phyloP scores from a whole-genome alignment of 2,888 invertebrate species.

The Orchestes rusci region DNA sequence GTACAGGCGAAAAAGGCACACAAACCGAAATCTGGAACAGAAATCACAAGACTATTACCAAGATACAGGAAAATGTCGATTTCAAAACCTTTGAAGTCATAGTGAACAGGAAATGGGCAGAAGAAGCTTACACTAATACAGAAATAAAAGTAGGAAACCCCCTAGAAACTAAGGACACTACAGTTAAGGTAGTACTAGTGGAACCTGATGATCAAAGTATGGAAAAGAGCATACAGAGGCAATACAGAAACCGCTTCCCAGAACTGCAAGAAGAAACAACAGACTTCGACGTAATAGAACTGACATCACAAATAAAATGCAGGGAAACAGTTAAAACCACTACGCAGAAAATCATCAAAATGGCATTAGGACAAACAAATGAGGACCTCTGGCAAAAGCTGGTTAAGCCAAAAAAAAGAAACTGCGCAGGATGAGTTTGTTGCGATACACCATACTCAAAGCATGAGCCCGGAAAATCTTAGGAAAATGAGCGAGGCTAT shows the following conservation, averaged over 20 bases:
- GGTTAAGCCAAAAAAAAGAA: background rate
- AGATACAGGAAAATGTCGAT: background rate
- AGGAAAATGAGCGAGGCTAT: slow-evolving; percentile 5
- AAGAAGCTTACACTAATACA: background rate
- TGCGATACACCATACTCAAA: background rate
- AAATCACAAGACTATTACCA: background rate
- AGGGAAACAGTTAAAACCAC: background rate
- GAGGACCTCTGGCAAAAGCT: slow-evolving; percentile 3
- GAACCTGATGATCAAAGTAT: background rate
- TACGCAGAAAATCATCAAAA: slow-evolving; percentile 1
- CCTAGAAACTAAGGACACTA: background rate
- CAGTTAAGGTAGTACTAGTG: background rate
- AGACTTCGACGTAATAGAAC: background rate
- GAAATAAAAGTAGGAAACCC: background rate
- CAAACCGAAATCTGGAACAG: background rate
- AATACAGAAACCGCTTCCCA: background rate
- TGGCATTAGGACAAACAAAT: background rate
- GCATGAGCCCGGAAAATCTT: background rate
- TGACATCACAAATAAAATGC: background rate
- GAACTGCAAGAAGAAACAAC: background rate
- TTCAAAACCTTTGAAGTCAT: background rate
- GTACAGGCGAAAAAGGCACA: background rate
- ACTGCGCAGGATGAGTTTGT: slow-evolving; percentile 2
- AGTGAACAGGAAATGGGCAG: background rate
- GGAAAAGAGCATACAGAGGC: slow-evolving; percentile 5